A percentile compares a stretch with the other conserved stretches of the same genome.
Evolutionary conservation across 2,113 vertebrate species (phyloP).

Genomic region (Numenius arquata): DNA sequence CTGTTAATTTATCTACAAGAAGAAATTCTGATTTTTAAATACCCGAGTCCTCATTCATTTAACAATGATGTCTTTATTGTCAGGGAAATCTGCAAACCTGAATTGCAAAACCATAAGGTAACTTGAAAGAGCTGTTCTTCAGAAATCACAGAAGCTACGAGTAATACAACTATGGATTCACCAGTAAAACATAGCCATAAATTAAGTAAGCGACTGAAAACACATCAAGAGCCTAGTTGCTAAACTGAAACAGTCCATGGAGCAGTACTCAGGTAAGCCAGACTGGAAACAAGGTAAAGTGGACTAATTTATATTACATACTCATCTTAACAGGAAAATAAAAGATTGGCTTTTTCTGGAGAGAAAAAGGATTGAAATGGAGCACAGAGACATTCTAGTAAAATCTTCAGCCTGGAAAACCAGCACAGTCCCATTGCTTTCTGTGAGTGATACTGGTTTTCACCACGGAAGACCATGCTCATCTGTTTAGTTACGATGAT

Average conservation of each 20-base stretch:
- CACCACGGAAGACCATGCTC: not conserved
- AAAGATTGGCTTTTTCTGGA: not conserved
- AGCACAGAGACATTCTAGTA: not conserved
- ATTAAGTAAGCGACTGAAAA: not conserved
- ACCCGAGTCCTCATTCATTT: not conserved
- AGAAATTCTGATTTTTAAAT: conserved; percentile 24
- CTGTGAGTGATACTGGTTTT: not conserved
- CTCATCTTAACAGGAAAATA: not conserved
- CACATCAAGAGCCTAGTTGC: not conserved
- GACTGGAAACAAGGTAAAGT: not conserved
- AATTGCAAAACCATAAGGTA: conserved; percentile 20
- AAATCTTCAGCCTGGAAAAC: not conserved
- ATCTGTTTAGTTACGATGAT: not conserved
- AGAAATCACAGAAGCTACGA: not conserved
- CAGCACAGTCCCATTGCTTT: not conserved
- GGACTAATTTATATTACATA: not conserved
- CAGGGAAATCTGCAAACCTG: conserved; percentile 4
- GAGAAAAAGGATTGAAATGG: not conserved
- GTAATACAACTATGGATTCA: not conserved
- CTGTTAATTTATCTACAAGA: conserved; percentile 37
- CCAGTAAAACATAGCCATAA: not conserved
- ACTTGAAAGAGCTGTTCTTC: conserved; percentile 5
- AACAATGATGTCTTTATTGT: conserved; percentile 34
- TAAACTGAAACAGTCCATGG: not conserved
- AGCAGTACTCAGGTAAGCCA: not conserved